These are phyloP conservation scores for Malurus melanocephalus DNA, from an alignment of 2,113 vertebrate genomes.

Conservation along the genomic window DNA sequence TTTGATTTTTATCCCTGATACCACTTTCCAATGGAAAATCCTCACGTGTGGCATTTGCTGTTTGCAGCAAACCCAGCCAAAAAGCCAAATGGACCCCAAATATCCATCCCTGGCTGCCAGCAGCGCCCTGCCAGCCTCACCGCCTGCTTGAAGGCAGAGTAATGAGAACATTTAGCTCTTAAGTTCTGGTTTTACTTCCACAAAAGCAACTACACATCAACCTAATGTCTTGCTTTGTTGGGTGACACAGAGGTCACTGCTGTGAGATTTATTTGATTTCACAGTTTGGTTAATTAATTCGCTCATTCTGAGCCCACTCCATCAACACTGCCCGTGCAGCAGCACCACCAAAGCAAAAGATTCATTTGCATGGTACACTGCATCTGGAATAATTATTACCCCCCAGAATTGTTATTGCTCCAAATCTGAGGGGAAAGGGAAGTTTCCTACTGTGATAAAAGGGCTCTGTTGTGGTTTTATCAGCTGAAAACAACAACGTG, in stretches of 20 bases:
- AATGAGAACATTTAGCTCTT: slow-evolving; percentile 1
- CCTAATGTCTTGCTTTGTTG: slow-evolving; percentile 49
- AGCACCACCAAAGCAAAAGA: slow-evolving; percentile 52
- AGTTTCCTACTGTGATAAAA: slow-evolving; percentile 57
- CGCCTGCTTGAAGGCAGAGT: neutral
- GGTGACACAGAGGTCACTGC: slow-evolving; percentile 55
- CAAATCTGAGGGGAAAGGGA: slow-evolving; percentile 63
- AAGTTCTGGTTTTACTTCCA: slow-evolving; percentile 32
- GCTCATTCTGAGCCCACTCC: slow-evolving; percentile 55
- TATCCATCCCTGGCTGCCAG: neutral
- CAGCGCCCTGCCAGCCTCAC: neutral
- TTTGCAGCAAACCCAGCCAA: neutral
- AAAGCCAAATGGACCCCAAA: neutral
- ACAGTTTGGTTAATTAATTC: slow-evolving; percentile 72
- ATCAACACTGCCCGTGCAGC: slow-evolving; percentile 33
- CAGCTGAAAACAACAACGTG: slow-evolving; percentile 7
- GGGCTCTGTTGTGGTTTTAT: slow-evolving; percentile 33
- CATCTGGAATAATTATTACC: slow-evolving; percentile 70
- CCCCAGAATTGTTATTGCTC: slow-evolving; percentile 64
- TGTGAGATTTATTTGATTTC: slow-evolving; percentile 72
- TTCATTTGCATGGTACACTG: slow-evolving; percentile 66
- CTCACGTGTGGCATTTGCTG: neutral
- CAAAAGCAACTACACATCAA: slow-evolving; percentile 4
- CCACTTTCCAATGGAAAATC: neutral
- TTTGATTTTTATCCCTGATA: neutral